These are phyloP conservation scores for Lamellibrachia columna DNA, from an alignment of 2,888 invertebrate species.

Conservation along the genomic window DNA sequence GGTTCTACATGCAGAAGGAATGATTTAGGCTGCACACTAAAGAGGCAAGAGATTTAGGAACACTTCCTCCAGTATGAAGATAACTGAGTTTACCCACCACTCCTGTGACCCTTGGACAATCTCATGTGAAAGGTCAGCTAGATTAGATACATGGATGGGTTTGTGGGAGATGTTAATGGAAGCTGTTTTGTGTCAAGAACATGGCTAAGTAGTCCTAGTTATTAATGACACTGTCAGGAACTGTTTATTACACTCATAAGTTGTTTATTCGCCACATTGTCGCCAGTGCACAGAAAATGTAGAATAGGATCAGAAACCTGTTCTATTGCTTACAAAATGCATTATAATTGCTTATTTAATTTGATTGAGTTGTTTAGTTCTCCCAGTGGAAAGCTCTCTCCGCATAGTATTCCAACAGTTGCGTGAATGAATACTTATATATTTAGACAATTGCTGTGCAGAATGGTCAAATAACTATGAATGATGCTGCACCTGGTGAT, in stretches of 20 bases:
- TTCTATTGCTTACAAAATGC: no score
- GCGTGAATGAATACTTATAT: background rate
- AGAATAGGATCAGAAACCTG: background rate
- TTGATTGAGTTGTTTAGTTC: no score
- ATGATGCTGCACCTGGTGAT: background rate
- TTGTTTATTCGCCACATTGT: background rate
- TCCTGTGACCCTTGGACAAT: background rate
- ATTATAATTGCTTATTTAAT: no score
- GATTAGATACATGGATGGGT: background rate
- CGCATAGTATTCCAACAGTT: background rate
- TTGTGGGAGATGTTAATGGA: background rate
- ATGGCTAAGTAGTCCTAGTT: background rate
- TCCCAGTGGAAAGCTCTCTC: no score
- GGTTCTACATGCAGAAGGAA: background rate
- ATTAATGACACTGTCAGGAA: background rate
- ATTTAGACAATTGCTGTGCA: background rate
- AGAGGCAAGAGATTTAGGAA: background rate
- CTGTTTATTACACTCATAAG: background rate
- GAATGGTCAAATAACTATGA: background rate
- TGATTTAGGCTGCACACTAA: background rate
- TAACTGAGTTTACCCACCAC: slow-evolving; percentile 6
- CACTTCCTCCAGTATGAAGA: background rate
- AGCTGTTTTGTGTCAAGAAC: slow-evolving; percentile 16
- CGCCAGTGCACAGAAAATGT: background rate
- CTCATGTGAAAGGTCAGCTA: background rate